phyloP scores from a whole-genome alignment of 2,113 vertebrate genomes.

The Clarias magur region DNA sequence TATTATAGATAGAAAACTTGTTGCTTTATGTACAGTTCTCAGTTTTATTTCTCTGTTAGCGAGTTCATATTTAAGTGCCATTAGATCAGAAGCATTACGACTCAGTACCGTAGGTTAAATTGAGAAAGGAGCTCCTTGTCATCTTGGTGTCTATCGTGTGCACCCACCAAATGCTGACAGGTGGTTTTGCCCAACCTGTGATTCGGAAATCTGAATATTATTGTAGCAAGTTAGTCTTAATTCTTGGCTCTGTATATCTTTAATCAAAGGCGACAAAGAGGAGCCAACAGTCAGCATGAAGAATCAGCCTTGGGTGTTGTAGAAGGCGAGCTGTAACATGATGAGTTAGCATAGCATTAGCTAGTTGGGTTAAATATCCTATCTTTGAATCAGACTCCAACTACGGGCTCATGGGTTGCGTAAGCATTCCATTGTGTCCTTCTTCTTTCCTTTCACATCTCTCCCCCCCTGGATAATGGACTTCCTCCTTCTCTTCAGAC shows the following conservation, averaged over 20 bases:
- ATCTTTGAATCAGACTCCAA: neutral
- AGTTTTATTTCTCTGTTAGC: neutral
- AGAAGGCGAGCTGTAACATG: neutral
- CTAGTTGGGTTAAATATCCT: slow-evolving; percentile 11
- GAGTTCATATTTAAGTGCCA: slow-evolving; percentile 14
- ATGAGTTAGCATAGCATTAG: slow-evolving; percentile 5
- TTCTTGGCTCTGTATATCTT: neutral
- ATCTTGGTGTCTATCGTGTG: neutral
- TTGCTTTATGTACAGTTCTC: slow-evolving; percentile 5
- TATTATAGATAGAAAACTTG: neutral
- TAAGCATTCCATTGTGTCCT: slow-evolving; percentile 20
- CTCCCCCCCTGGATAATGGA: slow-evolving; percentile 14
- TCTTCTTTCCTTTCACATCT: neutral
- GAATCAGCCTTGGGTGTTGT: neutral
- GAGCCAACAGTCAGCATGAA: neutral
- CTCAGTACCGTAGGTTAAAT: neutral
- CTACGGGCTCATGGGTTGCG: neutral
- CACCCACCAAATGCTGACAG: neutral
- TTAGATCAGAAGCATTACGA: slow-evolving; percentile 1
- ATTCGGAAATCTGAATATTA: slow-evolving; percentile 5
- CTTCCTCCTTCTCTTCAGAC: slow-evolving; percentile 27
- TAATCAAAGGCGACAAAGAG: neutral
- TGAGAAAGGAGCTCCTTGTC: neutral
- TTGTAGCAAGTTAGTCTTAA: neutral
- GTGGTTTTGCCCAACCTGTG: neutral